A percentile compares a stretch with the other conserved stretches of the same genome.
These are phyloP conservation scores for Chouioia cunea DNA, from an alignment of 2,888 invertebrate genomes.

Conservation along the genomic window DNA sequence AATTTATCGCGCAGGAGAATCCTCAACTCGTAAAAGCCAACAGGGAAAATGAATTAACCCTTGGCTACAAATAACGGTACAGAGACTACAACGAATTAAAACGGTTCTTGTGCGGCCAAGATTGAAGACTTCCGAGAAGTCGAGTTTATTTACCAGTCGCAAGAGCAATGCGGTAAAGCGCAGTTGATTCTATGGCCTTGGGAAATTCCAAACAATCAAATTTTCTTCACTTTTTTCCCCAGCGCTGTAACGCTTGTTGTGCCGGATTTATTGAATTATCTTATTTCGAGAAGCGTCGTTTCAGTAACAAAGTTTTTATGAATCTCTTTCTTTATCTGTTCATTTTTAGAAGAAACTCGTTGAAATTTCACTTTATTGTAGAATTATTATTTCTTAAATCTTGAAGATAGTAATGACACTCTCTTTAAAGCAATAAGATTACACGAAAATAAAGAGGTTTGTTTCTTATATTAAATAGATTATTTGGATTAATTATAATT, in stretches of 20 bases:
- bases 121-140: slow-evolving; percentile 13
- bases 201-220: slow-evolving; percentile 33
- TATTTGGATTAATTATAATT: too few species aligned
- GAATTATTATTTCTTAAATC: too few species aligned
- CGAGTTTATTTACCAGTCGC: slow-evolving; percentile 19
- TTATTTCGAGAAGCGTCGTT: too few species aligned
- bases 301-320: too few species aligned
- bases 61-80: slow-evolving; percentile 55
- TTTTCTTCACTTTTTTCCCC: slow-evolving; percentile 14
- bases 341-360: too few species aligned
- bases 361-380: too few species aligned
- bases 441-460: too few species aligned
- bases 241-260: background rate
- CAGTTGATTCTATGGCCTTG: background rate
- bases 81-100: slow-evolving; percentile 51
- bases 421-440: too few species aligned
- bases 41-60: slow-evolving; percentile 57
- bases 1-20: background rate
- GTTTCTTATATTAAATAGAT: too few species aligned
- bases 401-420: too few species aligned
- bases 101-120: slow-evolving; percentile 23
- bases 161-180: slow-evolving; percentile 20
- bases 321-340: too few species aligned
- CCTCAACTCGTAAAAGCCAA: slow-evolving; percentile 32
- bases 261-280: too few species aligned